A percentile compares a stretch with the other conserved stretches of the same genome.
phyloP scores from a whole-genome alignment of 1,140 invertebrate genomes.

The Trypoxylus dichotomus region DNA sequence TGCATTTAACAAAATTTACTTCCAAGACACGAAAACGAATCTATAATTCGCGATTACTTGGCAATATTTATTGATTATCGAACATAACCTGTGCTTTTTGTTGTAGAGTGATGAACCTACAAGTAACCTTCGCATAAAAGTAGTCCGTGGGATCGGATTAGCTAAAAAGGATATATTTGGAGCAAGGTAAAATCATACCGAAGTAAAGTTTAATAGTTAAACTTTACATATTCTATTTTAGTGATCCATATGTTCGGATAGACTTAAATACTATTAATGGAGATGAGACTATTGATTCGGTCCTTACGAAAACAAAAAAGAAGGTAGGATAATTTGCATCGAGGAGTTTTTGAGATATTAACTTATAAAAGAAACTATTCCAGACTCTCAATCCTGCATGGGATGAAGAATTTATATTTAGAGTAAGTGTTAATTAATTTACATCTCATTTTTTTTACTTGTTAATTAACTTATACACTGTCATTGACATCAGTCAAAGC shows the following conservation, averaged over 20 bases:
- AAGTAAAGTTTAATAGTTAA: too few species aligned
- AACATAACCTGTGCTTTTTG: conserved; percentile 28
- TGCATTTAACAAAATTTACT: too few species aligned
- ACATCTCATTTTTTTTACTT: background rate
- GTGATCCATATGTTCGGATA: conserved; percentile 95
- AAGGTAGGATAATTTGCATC: conserved; percentile 64
- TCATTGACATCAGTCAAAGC: background rate
- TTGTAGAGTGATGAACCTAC: conserved; percentile 74
- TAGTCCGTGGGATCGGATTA: conserved; percentile 85
- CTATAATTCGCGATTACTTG: background rate
- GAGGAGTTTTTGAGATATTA: background rate
- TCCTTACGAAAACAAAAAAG: conserved; percentile 95
- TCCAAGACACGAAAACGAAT: too few species aligned
- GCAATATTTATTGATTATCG: background rate
- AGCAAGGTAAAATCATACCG: conserved; percentile 70
- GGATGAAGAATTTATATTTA: conserved; percentile 96
- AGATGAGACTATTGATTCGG: conserved; percentile 85
- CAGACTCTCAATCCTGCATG: conserved; percentile 94
- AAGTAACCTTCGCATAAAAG: conserved; percentile 75
- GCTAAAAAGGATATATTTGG: conserved; percentile 99
- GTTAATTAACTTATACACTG: background rate
- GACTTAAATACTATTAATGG: conserved; percentile 83
- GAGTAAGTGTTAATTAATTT: conserved; percentile 64
- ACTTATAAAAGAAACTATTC: conserved; percentile 49
- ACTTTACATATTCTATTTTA: conserved; percentile 46